Conservation (phyloP, 2,113 vertebrate species). For the Paralichthys olivaceus region DNA sequence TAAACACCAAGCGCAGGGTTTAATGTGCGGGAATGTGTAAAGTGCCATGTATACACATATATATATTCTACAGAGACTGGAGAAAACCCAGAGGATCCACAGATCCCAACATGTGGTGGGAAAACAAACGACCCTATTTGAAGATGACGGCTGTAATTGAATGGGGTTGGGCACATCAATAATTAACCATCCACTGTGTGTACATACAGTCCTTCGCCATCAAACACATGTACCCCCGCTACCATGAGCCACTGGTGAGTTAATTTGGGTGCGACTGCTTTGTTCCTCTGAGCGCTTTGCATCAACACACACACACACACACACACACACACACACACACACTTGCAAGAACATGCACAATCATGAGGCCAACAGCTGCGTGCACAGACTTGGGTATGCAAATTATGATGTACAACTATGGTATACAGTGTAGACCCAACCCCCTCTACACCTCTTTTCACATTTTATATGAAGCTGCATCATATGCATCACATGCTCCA, state of each 20-base stretch:
- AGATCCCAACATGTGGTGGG: not conserved
- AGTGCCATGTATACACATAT: not conserved
- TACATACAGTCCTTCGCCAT: slow-evolving; percentile 44
- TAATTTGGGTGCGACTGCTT: slow-evolving; percentile 57
- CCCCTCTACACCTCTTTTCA: not conserved
- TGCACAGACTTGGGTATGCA: slow-evolving; percentile 45
- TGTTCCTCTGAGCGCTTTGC: slow-evolving; percentile 27
- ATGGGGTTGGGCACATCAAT: slow-evolving; percentile 54
- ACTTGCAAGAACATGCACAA: slow-evolving; percentile 30
- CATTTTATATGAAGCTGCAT: slow-evolving; percentile 33
- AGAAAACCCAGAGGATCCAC: slow-evolving; percentile 24
- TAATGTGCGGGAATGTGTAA: slow-evolving; percentile 16
- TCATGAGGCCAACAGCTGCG: slow-evolving; percentile 60
- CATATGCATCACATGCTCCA: slow-evolving; percentile 37
- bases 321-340: not conserved
- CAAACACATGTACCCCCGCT: slow-evolving; percentile 49
- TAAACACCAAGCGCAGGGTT: slow-evolving; percentile 3
- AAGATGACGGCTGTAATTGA: slow-evolving; percentile 51
- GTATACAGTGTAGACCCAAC: slow-evolving; percentile 25
- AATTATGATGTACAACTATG: slow-evolving; percentile 43
- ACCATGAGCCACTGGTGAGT: slow-evolving; percentile 50
- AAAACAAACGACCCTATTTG: slow-evolving; percentile 17
- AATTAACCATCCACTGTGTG: slow-evolving; percentile 59
- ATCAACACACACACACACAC: slow-evolving; percentile 18
- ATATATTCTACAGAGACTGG: not conserved